phyloP scores from a whole-genome alignment of 1,140 invertebrate genomes.

The Ericerus pela region DNA sequence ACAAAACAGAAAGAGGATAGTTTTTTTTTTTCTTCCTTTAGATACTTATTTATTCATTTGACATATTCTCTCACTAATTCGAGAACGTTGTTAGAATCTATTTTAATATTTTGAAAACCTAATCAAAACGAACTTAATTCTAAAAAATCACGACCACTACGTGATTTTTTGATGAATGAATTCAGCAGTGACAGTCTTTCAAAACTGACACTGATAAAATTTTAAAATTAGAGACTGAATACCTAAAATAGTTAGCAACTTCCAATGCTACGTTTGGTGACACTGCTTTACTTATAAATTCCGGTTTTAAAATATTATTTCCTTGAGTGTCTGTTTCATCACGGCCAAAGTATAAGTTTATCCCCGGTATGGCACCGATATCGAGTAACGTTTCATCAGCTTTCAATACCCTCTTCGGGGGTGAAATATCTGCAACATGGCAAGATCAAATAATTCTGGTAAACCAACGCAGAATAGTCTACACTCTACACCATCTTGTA shows the following conservation, averaged over 20 bases:
- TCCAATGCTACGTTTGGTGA: background rate
- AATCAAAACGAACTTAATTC: no score
- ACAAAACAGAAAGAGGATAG: no score
- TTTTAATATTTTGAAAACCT: no score
- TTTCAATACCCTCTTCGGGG: slow-evolving; percentile 49
- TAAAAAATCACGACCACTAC: no score
- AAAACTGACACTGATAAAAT: no score
- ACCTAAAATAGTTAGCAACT: slow-evolving; percentile 1
- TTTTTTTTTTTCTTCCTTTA: no score
- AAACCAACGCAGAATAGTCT: background rate
- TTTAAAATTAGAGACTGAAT: background rate
- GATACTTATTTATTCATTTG: no score
- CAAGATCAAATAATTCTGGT: no score
- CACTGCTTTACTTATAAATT: background rate
- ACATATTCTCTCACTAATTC: no score
- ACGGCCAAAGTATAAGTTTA: slow-evolving; percentile 3
- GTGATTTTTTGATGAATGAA: no score
- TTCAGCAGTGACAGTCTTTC: no score
- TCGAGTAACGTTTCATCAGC: slow-evolving; percentile 42
- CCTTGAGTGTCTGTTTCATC: background rate
- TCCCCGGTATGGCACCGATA: slow-evolving; percentile 47
- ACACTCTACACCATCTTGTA: background rate
- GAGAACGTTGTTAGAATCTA: no score
- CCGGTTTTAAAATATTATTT: background rate
- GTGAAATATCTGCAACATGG: slow-evolving; percentile 47